Evolutionary conservation across 2,888 invertebrate species (phyloP), one percentile per base, ranked within the genome.

Genomic region (Choristoneura rosaceana): DNA sequence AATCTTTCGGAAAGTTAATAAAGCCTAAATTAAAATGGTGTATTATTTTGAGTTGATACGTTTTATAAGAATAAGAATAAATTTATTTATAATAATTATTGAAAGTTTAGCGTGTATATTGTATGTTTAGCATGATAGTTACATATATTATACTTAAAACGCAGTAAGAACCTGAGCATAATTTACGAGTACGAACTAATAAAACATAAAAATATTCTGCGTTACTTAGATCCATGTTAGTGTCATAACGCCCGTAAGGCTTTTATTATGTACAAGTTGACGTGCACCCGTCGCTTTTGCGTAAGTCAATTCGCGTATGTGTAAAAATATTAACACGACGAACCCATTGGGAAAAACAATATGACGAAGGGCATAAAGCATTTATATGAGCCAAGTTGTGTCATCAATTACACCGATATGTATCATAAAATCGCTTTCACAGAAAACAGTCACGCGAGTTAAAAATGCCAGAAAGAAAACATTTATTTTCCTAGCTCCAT

Each of bases 301-400:
- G 47, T 64, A 64, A 64, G 47, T 64, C 63, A 64, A 52, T 50
- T 50, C 34, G n/a, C 59, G 59, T 59, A 17, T 58, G 33, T 43
- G 34, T 50, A 50, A 64, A 64, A 50, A 52, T 64, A 55, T 58
- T 66, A 66, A 58, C 66, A 65, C 52, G 65, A 65, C 52, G 41
- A 41, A 55, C 38, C 38, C 65, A 45, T 66, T 66, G n/a, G 43
- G 45, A 45, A 58, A 66, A 66, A 45, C 66, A 58, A 66, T 66
- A 66, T 66, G 66, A 58, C 58, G 61, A 58, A 25, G 25, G 43
- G 43, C 33, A 58, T 58, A 45, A 66, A 66, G 58, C 58, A 58
- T 58, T 64, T 66, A 58, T 66, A n/a, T 41, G 17, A 55, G 33
- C 58, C 58, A 25, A 45, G 14, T 15, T 10, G 2, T 45, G 61